Evolutionary conservation across 2,888 invertebrate genomes (phyloP), one percentile per base, ranked within the genome.

Genomic region (Agrotis exclamationis): DNA sequence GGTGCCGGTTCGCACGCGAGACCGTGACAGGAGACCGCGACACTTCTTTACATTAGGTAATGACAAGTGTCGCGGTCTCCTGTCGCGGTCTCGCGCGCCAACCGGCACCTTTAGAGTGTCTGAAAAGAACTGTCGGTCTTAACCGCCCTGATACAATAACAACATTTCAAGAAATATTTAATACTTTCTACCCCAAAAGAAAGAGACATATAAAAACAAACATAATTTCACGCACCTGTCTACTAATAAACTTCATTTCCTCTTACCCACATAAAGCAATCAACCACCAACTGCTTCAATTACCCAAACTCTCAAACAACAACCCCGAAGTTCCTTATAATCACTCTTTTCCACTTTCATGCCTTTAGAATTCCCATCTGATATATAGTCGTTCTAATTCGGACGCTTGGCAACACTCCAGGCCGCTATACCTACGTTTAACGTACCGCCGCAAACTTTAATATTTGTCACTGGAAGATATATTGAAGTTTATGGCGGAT

Each of bases 381-480:
- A 93, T 93, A 88, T 92, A 93, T 88, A 89, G 87, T 85, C 83
- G 91, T 89, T 91, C 92, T 92, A 93, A 92, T 92, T 91, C 88
- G 86, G 84, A 74, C 79, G 48, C 79, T 85, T 93, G 93, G 93
- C 93, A 89, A 85, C 79, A 86, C 80, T 80, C 78, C 79, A 78
- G 82, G 57, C 57, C 39, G 59, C 66, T 81, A 79, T 82, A 88
- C 85, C 84, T 85, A 85, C 85, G 76, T 79, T 81, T 82, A 84
- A 74, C 77, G 75, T 80, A 76, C 65, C 56, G 33, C 67, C 68
- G 77, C 85, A 78, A 88, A 89, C 84, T 92, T 92, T 92, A 91
- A 92, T 93, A 91, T 92, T 91, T 90, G 89, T 88, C 87, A 79
- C 87, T 74, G 64, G 78, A 77, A 88, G 88, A 91, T 90, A 90